Base-by-base conservation (phyloP, 92 coral and sea anemone genomes). In the Epizoanthus scotinus region DNA sequence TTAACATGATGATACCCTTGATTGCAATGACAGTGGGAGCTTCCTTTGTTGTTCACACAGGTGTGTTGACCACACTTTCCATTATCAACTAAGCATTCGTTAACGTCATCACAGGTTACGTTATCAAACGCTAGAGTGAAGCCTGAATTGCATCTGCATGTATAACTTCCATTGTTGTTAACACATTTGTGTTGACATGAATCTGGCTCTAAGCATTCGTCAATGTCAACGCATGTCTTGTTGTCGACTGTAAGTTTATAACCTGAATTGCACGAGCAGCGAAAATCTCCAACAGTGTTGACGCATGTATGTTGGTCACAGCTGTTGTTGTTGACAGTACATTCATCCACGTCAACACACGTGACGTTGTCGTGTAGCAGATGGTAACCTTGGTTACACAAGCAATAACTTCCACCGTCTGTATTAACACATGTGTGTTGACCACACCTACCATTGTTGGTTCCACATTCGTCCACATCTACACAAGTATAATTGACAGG, bases 301-400 rank as follows among this genome's bases (percentile, higher is more conserved):
- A 75, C 24, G 26, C 81, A 75, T 31, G 24, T 21, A 22, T 75
- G 81, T 38, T 36, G 34, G 40, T 67, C 81, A 59, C 81, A 75
- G 14, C 67, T 75, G 6, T 38, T n/a, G 44, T 7, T 59, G 21
- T 58, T 10, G n/a, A 9, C 19, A 3, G 19, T 10, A 34, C 81
- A 75, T 38, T 75, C 81, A 59, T 75, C 68, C 38, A 75, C 24
- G 25, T 75, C 81, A 75, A 58, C 66, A 57, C 81, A 75, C 53
- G 68, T 75, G 15, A 22, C 27, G 38, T 75, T 75, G 27, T 59
- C 28, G 15, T 38, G 15, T 25, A 58, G 54, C 22, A 75, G 24
- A 21, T 24, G 38, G 56, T 75, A 59, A 10, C 81, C 81, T 20
- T 59, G 67, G 68, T 75, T 75, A 75, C 81, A 75, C 61, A 20